Evolutionary conservation across 2,113 vertebrate genomes (phyloP).

Genomic region (Entelurus aequoreus): DNA sequence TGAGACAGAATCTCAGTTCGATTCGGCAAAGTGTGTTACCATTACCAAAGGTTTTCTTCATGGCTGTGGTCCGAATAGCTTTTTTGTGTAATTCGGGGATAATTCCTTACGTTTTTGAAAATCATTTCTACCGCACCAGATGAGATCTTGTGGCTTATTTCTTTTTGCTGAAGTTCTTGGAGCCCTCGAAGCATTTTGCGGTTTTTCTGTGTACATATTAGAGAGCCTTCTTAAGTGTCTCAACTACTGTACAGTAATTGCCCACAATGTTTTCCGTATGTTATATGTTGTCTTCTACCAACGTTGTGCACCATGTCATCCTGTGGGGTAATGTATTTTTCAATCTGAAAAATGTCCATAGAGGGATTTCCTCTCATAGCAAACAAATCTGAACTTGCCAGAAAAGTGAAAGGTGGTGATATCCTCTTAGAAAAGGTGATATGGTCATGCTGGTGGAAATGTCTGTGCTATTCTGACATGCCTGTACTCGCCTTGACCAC

Average conservation of each 20-base stretch:
- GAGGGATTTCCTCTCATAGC: constrained; percentile 9
- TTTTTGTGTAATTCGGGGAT: background rate
- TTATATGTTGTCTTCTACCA: constrained; percentile 21
- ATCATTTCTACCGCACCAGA: too few relatives aligned
- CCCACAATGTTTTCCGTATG: constrained; percentile 60
- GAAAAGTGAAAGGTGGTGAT: constrained; percentile 24
- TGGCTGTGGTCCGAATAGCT: constrained; percentile 1
- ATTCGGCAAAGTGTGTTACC: too few relatives aligned
- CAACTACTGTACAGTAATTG: constrained; percentile 66
- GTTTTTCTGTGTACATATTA: constrained; percentile 59
- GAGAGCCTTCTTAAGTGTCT: constrained; percentile 57
- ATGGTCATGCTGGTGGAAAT: background rate
- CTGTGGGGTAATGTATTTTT: background rate
- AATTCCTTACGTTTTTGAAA: too few relatives aligned
- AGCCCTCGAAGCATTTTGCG: constrained; percentile 23
- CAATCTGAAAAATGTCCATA: background rate
- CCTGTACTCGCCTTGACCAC: constrained; percentile 6
- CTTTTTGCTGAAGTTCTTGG: background rate
- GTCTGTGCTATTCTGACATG: constrained; percentile 4
- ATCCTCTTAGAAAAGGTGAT: constrained; percentile 4
- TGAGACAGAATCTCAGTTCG: too few relatives aligned
- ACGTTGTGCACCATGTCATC: constrained; percentile 17
- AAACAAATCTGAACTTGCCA: constrained; percentile 11
- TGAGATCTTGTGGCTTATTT: too few relatives aligned
- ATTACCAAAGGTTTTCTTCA: too few relatives aligned